Evolutionary conservation across 1,140 invertebrate species (phyloP).

Genomic region (Pygmarrhopalites habei): DNA sequence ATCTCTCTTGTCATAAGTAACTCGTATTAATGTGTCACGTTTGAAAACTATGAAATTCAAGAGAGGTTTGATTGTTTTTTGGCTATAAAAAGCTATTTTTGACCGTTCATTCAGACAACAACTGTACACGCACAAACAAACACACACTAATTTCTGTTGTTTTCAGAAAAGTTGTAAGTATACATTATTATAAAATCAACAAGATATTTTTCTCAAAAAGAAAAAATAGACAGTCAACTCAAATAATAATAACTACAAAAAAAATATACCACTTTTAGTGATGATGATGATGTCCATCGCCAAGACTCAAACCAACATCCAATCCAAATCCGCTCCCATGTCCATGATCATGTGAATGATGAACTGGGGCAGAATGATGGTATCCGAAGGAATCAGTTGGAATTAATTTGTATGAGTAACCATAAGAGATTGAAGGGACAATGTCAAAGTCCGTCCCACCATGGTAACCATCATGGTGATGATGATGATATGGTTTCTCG

Average conservation of each 20-base stretch:
- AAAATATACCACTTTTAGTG: not conserved
- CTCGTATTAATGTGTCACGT: too few relatives aligned
- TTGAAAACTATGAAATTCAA: too few relatives aligned
- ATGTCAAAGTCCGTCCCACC: constrained; percentile 12
- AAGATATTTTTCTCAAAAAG: too few relatives aligned
- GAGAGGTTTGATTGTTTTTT: too few relatives aligned
- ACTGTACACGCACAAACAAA: too few relatives aligned
- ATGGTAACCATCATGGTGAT: constrained; percentile 9
- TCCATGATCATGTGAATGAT: not conserved
- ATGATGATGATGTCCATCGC: constrained; percentile 4
- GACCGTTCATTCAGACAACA: too few relatives aligned
- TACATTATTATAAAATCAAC: too few relatives aligned
- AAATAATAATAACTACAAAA: not conserved
- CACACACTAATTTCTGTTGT: too few relatives aligned
- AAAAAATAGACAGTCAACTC: not conserved
- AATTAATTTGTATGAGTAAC: constrained; percentile 36
- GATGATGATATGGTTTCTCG: not conserved
- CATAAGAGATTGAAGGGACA: constrained; percentile 35
- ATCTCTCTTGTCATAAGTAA: too few relatives aligned
- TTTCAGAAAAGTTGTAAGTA: too few relatives aligned
- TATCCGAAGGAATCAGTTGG: constrained; percentile 13
- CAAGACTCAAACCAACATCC: not conserved
- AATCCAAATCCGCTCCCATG: not conserved
- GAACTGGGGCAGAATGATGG: not conserved
- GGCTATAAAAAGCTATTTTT: too few relatives aligned